Base-by-base conservation (phyloP, 2,888 invertebrate genomes). In the Ligdia adustata region DNA sequence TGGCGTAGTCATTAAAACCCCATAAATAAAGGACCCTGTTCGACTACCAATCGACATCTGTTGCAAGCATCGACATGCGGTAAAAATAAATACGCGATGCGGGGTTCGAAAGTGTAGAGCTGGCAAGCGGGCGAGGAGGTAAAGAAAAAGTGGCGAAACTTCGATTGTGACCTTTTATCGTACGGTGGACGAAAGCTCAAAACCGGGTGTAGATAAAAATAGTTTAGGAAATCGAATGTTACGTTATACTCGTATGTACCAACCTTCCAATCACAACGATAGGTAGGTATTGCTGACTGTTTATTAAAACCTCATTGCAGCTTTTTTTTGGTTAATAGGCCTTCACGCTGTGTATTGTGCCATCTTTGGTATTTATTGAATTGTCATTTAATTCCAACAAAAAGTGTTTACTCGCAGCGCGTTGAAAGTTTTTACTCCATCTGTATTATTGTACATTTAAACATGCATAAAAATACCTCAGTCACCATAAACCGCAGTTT, bases 1-100 rank as follows among this genome's bases (percentile, higher is more conserved):
- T 38, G 32, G 38, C 13, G 60, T 43, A 59, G 75, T 87, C 86
- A 88, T 88, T 89, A 88, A 83, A 86, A 79, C 63, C 75, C 77
- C 77, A 89, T 89, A 89, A 88, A 88, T 82, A 83, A 81, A 75
- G 62, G 33, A 33, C 38, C 41, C 47, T 24, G 46, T 40, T 46
- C 24, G 28, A 33, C 29, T 29, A 24, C 62, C 72, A 57, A 52
- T 52, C 72, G 75, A 79, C 88, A 89, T 88, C 83, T 89, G 88
- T 79, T 79, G 63, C 59, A 28, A 29, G 20, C 29, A 28, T 71
- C 72, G 70, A 72, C 76, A 75, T 72, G 64, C 62, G 34, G 69
- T 71, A 66, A 72, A 79, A 71, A 72, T 76, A 75, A 70, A 72
- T 39, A 34, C 26, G 9, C 27, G 13, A 20, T 9, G 9, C 11